A percentile compares a stretch with the other conserved stretches of the same genome.
Evolutionary conservation across 1,140 invertebrate species (phyloP).

Genomic region (Ceratoteleas bidentatus): DNA sequence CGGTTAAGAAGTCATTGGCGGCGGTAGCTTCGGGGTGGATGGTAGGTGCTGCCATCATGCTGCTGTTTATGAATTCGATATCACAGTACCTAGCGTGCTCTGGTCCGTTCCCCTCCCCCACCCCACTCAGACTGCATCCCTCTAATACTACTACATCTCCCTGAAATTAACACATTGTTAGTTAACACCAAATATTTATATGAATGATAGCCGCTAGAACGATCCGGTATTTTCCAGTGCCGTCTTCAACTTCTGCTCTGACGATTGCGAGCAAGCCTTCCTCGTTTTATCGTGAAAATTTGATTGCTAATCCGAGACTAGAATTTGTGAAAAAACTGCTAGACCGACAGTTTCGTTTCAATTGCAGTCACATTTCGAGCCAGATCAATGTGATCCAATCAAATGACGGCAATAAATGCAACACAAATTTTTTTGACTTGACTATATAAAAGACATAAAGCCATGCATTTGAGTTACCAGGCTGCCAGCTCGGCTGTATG

Average conservation of each 20-base stretch:
- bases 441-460: slow-evolving; percentile 32
- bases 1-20: slow-evolving; percentile 82
- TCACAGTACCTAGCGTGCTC: slow-evolving; percentile 82
- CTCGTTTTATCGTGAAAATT: no score
- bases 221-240: no score
- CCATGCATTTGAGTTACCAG: slow-evolving; percentile 37
- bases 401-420: slow-evolving; percentile 14
- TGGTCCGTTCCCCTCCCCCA: slow-evolving; percentile 80
- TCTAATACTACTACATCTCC: slow-evolving; percentile 82
- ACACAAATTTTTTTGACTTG: slow-evolving; percentile 37
- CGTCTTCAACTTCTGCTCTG: no score
- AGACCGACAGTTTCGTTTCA: no score
- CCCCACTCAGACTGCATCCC: slow-evolving; percentile 81
- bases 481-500: slow-evolving; percentile 17
- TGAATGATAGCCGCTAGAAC: no score
- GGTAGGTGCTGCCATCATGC: slow-evolving; percentile 81
- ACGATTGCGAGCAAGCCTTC: no score
- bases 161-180: slow-evolving; percentile 66
- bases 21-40: slow-evolving; percentile 81
- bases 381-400: not conserved
- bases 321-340: not conserved
- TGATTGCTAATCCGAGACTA: not conserved
- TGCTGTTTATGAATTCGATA: slow-evolving; percentile 82
- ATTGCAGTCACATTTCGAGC: not conserved
- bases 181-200: no score